A percentile compares a stretch with the other conserved stretches of the same genome.
phyloP scores from a whole-genome alignment of 2,888 invertebrate genomes.

The Drosophila macrospina region DNA sequence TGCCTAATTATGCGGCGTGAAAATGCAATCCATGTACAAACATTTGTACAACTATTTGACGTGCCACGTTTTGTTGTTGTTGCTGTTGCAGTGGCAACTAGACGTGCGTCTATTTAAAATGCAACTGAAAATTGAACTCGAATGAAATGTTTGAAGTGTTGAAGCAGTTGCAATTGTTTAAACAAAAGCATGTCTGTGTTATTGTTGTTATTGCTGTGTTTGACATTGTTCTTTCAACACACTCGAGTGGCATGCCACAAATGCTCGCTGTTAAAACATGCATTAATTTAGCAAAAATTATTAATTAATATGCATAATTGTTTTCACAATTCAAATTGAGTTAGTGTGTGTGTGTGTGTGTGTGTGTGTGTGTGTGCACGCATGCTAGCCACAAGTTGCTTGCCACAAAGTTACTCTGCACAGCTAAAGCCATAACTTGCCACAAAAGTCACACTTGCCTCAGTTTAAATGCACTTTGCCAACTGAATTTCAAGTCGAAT shows the following conservation, averaged over 20 bases:
- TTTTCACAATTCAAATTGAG: not conserved
- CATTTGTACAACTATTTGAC: constrained; percentile 72
- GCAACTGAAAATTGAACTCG: constrained; percentile 45
- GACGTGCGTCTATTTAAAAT: constrained; percentile 66
- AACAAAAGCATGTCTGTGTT: constrained; percentile 37
- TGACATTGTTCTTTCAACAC: constrained; percentile 13
- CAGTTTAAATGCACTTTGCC: constrained; percentile 11
- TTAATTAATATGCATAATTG: not conserved
- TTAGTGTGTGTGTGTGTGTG: not conserved
- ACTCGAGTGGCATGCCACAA: constrained; percentile 5
- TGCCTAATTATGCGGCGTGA: constrained; percentile 82
- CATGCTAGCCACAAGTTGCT: not conserved
- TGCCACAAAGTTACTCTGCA: not conserved
- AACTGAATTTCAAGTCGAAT: not conserved
- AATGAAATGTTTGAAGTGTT: constrained; percentile 9
- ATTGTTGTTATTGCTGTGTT: not conserved
- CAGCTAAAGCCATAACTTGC: not conserved
- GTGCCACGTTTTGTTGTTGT: constrained; percentile 43
- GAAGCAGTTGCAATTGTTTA: constrained; percentile 55
- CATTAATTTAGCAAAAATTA: not conserved
- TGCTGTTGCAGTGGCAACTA: constrained; percentile 20
- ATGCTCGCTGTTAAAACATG: not conserved
- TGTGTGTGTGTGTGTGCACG: not conserved
- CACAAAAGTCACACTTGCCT: constrained; percentile 14
- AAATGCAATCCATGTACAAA: constrained; percentile 82